These are phyloP conservation scores for Sisor rabdophorus DNA, from an alignment of 2,113 vertebrate genomes.

Conservation along the genomic window DNA sequence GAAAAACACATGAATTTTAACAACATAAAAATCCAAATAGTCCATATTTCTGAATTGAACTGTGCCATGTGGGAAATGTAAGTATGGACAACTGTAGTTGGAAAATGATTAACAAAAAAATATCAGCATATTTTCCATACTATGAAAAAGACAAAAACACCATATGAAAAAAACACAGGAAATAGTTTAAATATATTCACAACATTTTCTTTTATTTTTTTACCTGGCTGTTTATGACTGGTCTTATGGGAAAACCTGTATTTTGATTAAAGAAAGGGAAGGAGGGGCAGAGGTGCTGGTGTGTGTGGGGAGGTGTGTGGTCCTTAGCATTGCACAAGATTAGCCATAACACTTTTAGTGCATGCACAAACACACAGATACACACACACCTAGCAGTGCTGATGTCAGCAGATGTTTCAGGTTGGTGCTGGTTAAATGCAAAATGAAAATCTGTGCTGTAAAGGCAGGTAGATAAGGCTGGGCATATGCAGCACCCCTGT, in stretches of 20 bases:
- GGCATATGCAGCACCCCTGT: conserved; percentile 19
- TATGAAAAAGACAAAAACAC: background rate
- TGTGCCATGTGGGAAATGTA: background rate
- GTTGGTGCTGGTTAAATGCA: conserved; percentile 36
- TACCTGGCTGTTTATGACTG: conserved; percentile 18
- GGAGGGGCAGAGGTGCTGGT: conserved; percentile 28
- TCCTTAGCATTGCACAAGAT: conserved; percentile 58
- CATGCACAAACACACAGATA: conserved; percentile 15
- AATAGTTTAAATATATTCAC: background rate
- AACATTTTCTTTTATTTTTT: background rate
- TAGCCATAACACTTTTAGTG: conserved; percentile 35
- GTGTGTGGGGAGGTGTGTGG: conserved; percentile 31
- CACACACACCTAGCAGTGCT: conserved; percentile 40
- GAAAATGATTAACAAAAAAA: background rate
- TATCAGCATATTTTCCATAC: background rate
- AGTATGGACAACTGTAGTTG: background rate
- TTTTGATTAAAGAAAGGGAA: conserved; percentile 56
- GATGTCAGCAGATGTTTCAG: conserved; percentile 61
- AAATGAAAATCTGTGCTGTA: conserved; percentile 38
- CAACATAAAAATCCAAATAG: background rate
- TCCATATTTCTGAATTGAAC: background rate
- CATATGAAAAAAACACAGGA: background rate
- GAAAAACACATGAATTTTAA: background rate
- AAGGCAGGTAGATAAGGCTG: conserved; percentile 28
- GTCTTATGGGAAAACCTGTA: conserved; percentile 53